Evolutionary conservation across 1,140 invertebrate species (phyloP).

Genomic region (Intoshia linei): DNA sequence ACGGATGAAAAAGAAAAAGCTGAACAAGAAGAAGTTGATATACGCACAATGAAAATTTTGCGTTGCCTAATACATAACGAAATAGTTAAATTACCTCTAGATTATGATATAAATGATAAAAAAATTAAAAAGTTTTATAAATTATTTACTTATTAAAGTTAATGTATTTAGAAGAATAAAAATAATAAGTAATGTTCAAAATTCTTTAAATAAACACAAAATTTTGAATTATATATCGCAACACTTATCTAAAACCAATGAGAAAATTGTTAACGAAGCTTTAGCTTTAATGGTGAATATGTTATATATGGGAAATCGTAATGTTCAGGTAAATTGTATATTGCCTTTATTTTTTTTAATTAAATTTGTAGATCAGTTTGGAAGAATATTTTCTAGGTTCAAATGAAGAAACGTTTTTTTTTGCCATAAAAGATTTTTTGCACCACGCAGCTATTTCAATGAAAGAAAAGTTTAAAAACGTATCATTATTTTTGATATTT

Average conservation of each 20-base stretch:
- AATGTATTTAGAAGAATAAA: no score
- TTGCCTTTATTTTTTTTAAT: conserved; percentile 1
- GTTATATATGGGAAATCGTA: conserved; percentile 11
- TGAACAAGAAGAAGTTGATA: conserved; percentile 16
- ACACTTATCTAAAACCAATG: conserved; percentile 10
- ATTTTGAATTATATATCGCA: conserved; percentile 9
- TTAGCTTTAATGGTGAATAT: conserved; percentile 10
- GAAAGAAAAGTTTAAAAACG: conserved; percentile 16
- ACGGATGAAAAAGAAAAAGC: conserved; percentile 10
- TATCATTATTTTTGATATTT: no score
- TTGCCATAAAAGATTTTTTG: conserved; percentile 18
- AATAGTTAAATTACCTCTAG: conserved; percentile 14
- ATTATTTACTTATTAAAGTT: no score
- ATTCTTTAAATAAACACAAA: conserved; percentile 8
- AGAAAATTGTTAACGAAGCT: conserved; percentile 10
- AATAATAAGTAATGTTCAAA: conserved; percentile 9
- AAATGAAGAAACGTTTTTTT: conserved; percentile 21
- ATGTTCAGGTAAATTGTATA: conserved; percentile 12
- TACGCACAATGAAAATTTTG: conserved; percentile 17
- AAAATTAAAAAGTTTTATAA: no score
- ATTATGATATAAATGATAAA: conserved; percentile 13
- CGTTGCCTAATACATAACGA: conserved; percentile 19
- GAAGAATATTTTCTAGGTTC: conserved; percentile 19
- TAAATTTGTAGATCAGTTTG: conserved; percentile 13
- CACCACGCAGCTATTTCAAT: conserved; percentile 17